Conservation (phyloP, 2,113 vertebrate species). For the Hemibagrus wyckioides region DNA sequence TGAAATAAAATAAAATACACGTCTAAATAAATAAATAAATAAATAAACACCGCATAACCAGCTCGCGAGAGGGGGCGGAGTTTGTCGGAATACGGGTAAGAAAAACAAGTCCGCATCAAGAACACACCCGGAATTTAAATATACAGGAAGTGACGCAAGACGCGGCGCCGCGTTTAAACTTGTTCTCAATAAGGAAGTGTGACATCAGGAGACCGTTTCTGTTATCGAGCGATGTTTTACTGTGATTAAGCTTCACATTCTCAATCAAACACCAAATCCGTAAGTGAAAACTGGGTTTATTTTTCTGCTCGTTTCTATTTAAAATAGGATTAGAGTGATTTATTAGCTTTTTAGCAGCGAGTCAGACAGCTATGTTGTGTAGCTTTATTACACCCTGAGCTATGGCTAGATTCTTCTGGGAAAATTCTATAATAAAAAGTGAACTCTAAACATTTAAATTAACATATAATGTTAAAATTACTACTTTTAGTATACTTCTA, state of each 20-base stretch:
- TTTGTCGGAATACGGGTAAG: not conserved
- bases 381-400: not conserved
- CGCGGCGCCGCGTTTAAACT: conserved; percentile 59
- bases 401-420: not conserved
- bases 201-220: conserved; percentile 13
- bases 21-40: too few relatives aligned
- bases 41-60: not conserved
- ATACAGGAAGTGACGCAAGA: conserved; percentile 57
- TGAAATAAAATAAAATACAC: too few relatives aligned
- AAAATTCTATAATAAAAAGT: not conserved
- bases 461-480: not conserved
- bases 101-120: not conserved
- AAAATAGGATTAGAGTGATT: not conserved
- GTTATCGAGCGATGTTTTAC: not conserved
- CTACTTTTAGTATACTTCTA: not conserved
- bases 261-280: not conserved
- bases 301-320: not conserved
- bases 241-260: not conserved
- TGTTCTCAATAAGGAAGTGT: conserved; percentile 46
- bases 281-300: conserved; percentile 13
- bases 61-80: not conserved
- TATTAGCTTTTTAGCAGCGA: not conserved
- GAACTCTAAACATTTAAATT: not conserved
- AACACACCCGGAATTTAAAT: conserved; percentile 5
- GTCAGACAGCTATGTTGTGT: not conserved